These are phyloP conservation scores for Pachyuromys duprasi DNA, from an alignment of 2,797 vertebrate genomes.

Conservation along the genomic window DNA sequence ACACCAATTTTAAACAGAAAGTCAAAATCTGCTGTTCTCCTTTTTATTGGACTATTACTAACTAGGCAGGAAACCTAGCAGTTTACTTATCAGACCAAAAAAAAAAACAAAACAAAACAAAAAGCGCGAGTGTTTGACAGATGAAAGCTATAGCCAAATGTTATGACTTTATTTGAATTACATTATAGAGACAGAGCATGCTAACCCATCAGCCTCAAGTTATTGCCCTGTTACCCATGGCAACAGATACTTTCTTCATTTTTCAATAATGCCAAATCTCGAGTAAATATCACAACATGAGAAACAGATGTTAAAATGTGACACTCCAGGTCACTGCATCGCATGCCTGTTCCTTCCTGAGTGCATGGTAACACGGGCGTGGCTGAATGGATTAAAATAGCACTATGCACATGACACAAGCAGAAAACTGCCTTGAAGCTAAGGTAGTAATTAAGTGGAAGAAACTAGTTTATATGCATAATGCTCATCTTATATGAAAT, in stretches of 20 bases:
- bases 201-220: conserved; percentile 62
- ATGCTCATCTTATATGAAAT: background rate
- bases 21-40: conserved; percentile 62
- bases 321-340: conserved; percentile 62
- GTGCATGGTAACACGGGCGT: conserved; percentile 50
- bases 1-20: conserved; percentile 63
- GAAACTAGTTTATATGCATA: conserved; percentile 28
- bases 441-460: conserved; percentile 60
- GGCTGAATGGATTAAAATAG: conserved; percentile 34
- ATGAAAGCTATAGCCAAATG: conserved; percentile 73
- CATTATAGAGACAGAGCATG: conserved; percentile 68
- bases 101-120: conserved; percentile 1
- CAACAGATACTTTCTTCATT: conserved; percentile 74
- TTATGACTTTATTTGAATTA: conserved; percentile 78
- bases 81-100: conserved; percentile 75
- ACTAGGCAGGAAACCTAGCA: conserved; percentile 70
- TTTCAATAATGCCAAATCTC: conserved; percentile 80
- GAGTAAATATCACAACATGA: conserved; percentile 80
- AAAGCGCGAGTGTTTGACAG: conserved; percentile 63
- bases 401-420: conserved; percentile 65
- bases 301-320: conserved; percentile 83
- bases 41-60: conserved; percentile 68
- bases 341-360: conserved; percentile 70
- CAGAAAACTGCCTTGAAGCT: conserved; percentile 52
- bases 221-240: conserved; percentile 75